Conservation (phyloP, 2,888 invertebrate genomes). For the Eremobia ochroleuca region DNA sequence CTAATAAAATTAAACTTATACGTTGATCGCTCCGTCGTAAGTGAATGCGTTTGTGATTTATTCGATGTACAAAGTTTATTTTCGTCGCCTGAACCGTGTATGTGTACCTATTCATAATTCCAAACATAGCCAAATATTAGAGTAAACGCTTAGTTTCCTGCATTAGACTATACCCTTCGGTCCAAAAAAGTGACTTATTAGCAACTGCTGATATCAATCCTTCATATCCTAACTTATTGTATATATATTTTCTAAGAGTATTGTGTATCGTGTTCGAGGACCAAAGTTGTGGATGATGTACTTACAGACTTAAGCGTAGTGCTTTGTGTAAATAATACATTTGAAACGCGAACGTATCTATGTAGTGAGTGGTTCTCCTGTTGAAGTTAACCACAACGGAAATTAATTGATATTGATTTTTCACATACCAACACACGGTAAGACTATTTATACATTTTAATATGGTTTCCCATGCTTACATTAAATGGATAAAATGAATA, state of each 20-base stretch:
- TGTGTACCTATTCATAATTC: conserved; percentile 71
- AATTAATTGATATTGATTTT: conserved; percentile 79
- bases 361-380: conserved; percentile 51
- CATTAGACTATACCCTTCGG: conserved; percentile 76
- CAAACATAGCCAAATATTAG: conserved; percentile 66
- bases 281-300: conserved; percentile 76
- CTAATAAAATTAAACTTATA: conserved; percentile 49
- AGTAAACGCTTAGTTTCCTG: conserved; percentile 56
- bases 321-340: conserved; percentile 77
- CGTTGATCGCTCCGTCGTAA: conserved; percentile 67
- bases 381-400: conserved; percentile 73
- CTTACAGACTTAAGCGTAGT: conserved; percentile 72
- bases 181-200: conserved; percentile 87
- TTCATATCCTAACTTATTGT: conserved; percentile 72
- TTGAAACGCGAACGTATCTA: conserved; percentile 70
- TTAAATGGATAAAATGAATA: conserved; percentile 13
- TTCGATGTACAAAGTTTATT: conserved; percentile 80
- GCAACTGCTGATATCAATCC: conserved; percentile 80
- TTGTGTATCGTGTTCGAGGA: conserved; percentile 75
- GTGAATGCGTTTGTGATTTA: conserved; percentile 79
- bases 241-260: conserved; percentile 65
- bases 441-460: conserved; percentile 63
- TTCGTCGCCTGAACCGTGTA: conserved; percentile 73
- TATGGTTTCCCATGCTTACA: conserved; percentile 56
- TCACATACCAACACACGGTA: conserved; percentile 75